Conservation (phyloP, 2,888 invertebrate species). For the Steinernema carpocapsae region DNA sequence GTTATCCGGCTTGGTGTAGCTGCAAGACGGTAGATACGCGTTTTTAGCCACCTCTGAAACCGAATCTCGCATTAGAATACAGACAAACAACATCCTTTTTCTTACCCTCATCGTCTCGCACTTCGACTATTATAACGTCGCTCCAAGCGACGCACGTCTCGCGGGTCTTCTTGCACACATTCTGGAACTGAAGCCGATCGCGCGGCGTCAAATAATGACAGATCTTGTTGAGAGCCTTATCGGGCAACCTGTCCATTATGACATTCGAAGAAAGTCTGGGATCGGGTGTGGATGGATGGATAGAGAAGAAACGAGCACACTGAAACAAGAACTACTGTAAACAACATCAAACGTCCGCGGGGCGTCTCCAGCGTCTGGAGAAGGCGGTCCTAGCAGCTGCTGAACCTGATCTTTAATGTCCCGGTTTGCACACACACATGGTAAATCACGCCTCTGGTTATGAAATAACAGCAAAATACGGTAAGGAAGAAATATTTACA, state of each 20-base stretch:
- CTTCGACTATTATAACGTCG: slow-evolving; percentile 37
- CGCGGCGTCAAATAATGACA: slow-evolving; percentile 34
- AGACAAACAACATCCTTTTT: too few relatives aligned
- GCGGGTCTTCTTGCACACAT: slow-evolving; percentile 31
- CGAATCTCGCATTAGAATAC: neutral
- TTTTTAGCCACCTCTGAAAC: neutral
- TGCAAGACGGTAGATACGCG: slow-evolving; percentile 9
- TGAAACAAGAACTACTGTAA: too few relatives aligned
- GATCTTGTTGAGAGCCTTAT: slow-evolving; percentile 35
- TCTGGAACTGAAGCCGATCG: slow-evolving; percentile 39
- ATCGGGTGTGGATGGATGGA: too few relatives aligned
- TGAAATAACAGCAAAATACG: too few relatives aligned
- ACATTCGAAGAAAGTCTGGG: neutral
- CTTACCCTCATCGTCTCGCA: slow-evolving; percentile 39
- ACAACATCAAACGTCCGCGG: too few relatives aligned
- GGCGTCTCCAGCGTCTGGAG: too few relatives aligned
- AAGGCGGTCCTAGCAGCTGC: too few relatives aligned
- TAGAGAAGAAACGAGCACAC: too few relatives aligned
- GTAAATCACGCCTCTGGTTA: too few relatives aligned
- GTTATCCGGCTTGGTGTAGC: slow-evolving; percentile 18
- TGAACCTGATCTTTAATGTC: too few relatives aligned
- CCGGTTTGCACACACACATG: too few relatives aligned
- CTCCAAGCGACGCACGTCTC: slow-evolving; percentile 30
- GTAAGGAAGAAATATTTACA: too few relatives aligned
- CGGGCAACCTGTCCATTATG: slow-evolving; percentile 36